Conservation (phyloP, 1,140 invertebrate species). For the Bombus waltoni region DNA sequence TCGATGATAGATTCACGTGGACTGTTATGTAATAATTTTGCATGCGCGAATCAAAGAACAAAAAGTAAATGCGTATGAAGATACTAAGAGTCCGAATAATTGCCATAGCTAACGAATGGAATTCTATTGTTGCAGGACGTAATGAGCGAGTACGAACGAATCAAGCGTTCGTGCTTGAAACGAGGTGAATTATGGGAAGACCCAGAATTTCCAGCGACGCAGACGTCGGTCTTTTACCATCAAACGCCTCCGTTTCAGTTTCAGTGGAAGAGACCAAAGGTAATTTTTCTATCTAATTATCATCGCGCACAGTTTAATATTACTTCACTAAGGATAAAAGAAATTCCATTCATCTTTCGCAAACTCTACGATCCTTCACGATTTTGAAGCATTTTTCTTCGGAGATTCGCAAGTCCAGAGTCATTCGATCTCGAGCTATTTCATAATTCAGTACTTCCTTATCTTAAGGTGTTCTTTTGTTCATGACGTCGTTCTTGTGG, state of each 20-base stretch:
- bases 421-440: not conserved
- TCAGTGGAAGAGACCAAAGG: conserved; percentile 95
- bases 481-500: not conserved
- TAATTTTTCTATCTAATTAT: conserved; percentile 77
- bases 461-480: not conserved
- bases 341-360: not conserved
- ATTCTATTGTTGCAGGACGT: conserved; percentile 76
- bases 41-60: not conserved
- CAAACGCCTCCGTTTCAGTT: conserved; percentile 96
- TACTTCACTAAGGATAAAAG: not conserved
- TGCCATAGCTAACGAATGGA: not conserved
- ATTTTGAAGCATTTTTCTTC: not conserved
- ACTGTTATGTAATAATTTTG: conserved; percentile 9
- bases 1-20: not conserved
- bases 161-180: conserved; percentile 90
- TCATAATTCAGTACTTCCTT: too few species aligned
- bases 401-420: not conserved
- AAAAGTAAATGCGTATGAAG: not conserved
- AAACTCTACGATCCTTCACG: not conserved
- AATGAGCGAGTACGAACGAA: conserved; percentile 91
- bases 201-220: conserved; percentile 93
- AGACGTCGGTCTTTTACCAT: conserved; percentile 95
- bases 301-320: not conserved
- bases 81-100: not conserved
- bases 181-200: conserved; percentile 95